These are phyloP conservation scores for Epirrita christyi DNA, from an alignment of 2,888 invertebrate species.

Conservation along the genomic window DNA sequence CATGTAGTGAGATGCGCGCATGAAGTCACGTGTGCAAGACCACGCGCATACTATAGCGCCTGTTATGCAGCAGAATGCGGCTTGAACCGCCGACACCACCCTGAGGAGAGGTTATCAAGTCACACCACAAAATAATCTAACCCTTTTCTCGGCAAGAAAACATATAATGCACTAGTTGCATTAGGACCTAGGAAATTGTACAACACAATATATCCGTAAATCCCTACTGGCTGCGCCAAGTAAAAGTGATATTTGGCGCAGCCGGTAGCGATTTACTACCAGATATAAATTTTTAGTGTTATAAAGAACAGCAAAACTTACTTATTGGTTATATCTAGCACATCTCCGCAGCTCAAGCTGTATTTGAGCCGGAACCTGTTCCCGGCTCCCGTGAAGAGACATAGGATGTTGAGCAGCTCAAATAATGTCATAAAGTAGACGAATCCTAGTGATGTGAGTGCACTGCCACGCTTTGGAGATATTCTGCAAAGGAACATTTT, in stretches of 20 bases:
- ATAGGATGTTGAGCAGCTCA: slow-evolving; percentile 86
- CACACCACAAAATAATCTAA: too few relatives aligned
- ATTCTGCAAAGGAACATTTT: slow-evolving; percentile 71
- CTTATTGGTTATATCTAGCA: slow-evolving; percentile 91
- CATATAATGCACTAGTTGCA: too few relatives aligned
- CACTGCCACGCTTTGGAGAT: slow-evolving; percentile 84
- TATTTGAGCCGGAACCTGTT: slow-evolving; percentile 86
- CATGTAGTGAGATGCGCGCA: slow-evolving; percentile 88
- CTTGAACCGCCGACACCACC: slow-evolving; percentile 89
- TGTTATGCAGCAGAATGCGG: slow-evolving; percentile 87
- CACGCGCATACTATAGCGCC: slow-evolving; percentile 87
- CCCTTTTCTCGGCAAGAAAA: too few relatives aligned
- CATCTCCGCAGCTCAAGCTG: slow-evolving; percentile 87
- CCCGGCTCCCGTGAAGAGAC: slow-evolving; percentile 85
- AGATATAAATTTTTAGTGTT: too few relatives aligned
- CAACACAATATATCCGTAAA: too few relatives aligned
- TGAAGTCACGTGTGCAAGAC: slow-evolving; percentile 88
- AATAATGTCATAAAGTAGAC: slow-evolving; percentile 88
- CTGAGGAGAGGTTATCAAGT: slow-evolving; percentile 59
- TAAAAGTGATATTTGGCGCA: too few relatives aligned
- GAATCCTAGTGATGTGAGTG: slow-evolving; percentile 86
- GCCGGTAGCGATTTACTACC: too few relatives aligned
- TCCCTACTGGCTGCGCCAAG: too few relatives aligned
- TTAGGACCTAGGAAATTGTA: too few relatives aligned
- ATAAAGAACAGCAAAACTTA: slow-evolving; percentile 63